Evolutionary conservation across 2,888 invertebrate species (phyloP).

Genomic region (Aproaerema taeniolella): DNA sequence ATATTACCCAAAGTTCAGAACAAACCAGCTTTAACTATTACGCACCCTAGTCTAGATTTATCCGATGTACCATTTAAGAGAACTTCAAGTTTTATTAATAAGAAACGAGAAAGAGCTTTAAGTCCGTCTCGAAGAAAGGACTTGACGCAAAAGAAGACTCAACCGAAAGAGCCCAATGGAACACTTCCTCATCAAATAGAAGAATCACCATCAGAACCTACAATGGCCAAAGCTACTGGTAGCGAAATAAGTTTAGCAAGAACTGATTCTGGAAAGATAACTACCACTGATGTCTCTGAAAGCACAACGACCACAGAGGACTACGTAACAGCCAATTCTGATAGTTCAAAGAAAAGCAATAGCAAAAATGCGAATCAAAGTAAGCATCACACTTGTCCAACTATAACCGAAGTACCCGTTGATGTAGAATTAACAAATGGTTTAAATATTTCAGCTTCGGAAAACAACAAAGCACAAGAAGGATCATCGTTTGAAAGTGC

Average conservation of each 20-base stretch:
- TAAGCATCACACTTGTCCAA: conserved; percentile 34
- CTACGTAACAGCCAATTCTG: conserved; percentile 91
- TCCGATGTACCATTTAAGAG: conserved; percentile 67
- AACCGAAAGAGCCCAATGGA: conserved; percentile 63
- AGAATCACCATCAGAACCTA: conserved; percentile 54
- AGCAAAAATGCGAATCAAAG: conserved; percentile 62
- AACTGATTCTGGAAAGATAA: conserved; percentile 84
- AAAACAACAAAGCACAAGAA: conserved; percentile 80
- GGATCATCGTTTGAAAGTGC: conserved; percentile 94
- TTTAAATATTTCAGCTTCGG: conserved; percentile 64
- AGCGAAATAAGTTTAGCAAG: conserved; percentile 77
- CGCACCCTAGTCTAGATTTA: conserved; percentile 72
- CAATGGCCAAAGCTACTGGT: conserved; percentile 49
- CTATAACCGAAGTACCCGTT: not conserved
- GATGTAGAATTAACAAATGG: not conserved
- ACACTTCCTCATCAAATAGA: conserved; percentile 54
- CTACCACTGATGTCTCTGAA: conserved; percentile 89
- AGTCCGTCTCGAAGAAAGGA: conserved; percentile 72
- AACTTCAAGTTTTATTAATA: conserved; percentile 69
- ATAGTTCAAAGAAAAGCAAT: conserved; percentile 82
- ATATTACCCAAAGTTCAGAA: conserved; percentile 42
- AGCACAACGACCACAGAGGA: conserved; percentile 91
- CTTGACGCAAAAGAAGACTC: conserved; percentile 38
- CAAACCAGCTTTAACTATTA: conserved; percentile 78
- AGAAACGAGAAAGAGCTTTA: conserved; percentile 68